A percentile compares a stretch with the other conserved stretches of the same genome.
phyloP scores from a whole-genome alignment of 2,113 vertebrate genomes.

The Romanogobio albipinnatus region DNA sequence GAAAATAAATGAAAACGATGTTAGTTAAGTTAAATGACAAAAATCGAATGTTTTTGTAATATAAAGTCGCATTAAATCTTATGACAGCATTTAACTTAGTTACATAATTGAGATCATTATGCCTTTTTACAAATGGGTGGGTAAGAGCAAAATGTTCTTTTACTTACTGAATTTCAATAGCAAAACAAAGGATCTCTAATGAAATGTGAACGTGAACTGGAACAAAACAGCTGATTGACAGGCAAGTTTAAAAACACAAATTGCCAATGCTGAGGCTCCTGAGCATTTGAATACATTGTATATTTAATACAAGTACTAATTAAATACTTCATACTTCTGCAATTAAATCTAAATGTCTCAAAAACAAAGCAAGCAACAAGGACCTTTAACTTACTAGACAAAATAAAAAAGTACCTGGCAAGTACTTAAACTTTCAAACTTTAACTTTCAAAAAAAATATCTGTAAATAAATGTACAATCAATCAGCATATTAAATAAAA shows the following conservation, averaged over 20 bases:
- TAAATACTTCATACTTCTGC: not conserved
- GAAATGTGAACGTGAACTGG: conserved; percentile 31
- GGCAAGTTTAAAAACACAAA: not conserved
- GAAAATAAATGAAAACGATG: not conserved
- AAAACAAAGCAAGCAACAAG: not conserved
- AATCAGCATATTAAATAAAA: too few relatives aligned
- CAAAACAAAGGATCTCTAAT: conserved; percentile 34
- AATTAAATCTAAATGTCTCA: not conserved
- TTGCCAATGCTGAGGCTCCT: not conserved
- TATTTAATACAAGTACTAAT: not conserved
- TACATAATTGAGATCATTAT: conserved; percentile 29
- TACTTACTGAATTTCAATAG: conserved; percentile 1
- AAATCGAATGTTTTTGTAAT: not conserved
- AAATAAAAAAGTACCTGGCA: not conserved
- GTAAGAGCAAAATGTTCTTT: conserved; percentile 20
- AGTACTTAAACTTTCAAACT: not conserved
- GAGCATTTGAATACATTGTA: not conserved
- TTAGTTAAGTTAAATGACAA: not conserved
- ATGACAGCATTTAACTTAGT: not conserved
- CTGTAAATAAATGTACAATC: too few relatives aligned
- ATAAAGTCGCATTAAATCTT: not conserved
- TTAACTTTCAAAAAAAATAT: too few relatives aligned
- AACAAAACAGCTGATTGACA: conserved; percentile 26
- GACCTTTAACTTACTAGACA: not conserved
- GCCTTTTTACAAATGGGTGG: conserved; percentile 23